These are phyloP conservation scores for Nycteola revayana DNA, from an alignment of 2,888 invertebrate genomes.

Conservation along the genomic window DNA sequence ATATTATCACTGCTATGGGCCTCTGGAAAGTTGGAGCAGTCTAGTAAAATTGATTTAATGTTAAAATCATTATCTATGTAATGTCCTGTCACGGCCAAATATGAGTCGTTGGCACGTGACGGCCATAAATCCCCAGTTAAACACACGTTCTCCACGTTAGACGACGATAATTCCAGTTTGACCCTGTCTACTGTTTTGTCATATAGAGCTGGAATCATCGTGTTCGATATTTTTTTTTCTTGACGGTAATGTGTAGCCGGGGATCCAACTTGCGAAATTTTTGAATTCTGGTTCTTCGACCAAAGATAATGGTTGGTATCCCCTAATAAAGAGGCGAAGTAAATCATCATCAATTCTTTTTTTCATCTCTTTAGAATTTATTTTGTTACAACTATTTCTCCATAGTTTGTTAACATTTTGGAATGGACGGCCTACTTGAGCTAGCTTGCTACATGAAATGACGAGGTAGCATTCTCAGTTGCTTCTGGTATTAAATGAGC, in stretches of 20 bases:
- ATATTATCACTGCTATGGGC: background rate
- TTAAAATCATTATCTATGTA: conserved; percentile 8
- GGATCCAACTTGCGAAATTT: conserved; percentile 16
- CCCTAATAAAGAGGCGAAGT: conserved; percentile 14
- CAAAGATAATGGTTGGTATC: conserved; percentile 19
- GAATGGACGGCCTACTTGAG: no score
- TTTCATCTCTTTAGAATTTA: no score
- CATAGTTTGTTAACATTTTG: no score
- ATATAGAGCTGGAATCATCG: background rate
- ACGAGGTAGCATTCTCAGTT: no score
- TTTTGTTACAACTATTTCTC: no score
- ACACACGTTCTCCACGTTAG: background rate
- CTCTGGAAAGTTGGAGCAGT: background rate
- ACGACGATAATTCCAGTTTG: background rate
- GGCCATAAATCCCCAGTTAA: no score
- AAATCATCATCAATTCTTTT: conserved; percentile 16
- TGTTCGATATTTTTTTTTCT: conserved; percentile 16
- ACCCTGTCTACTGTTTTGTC: background rate
- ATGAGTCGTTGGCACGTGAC: conserved; percentile 9
- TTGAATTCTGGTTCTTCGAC: conserved; percentile 22
- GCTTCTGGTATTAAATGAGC: no score
- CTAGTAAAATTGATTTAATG: conserved; percentile 6
- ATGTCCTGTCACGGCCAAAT: conserved; percentile 7
- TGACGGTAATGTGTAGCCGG: conserved; percentile 20
- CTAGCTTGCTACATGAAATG: no score